Percentiles rank a stretch among this genome's conserved stretches.
Conservation (phyloP, 1,140 invertebrate genomes). For the Eriocheir sinensis region DNA sequence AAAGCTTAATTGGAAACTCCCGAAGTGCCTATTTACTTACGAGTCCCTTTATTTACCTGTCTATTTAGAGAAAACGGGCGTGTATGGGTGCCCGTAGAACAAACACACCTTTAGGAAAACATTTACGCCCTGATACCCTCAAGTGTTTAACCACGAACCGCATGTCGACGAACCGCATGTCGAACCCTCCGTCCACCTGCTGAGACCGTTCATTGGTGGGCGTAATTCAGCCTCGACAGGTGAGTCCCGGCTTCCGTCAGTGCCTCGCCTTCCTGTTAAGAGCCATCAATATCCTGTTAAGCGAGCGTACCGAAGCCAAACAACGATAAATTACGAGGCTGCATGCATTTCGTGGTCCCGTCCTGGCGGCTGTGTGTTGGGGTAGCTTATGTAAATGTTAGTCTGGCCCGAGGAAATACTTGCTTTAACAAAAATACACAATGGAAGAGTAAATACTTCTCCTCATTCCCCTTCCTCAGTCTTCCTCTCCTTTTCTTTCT, state of each 20-base stretch:
- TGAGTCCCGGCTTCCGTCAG: neutral
- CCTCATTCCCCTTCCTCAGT: neutral
- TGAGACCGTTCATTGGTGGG: neutral
- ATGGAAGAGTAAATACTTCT: slow-evolving; percentile 3
- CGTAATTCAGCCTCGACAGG: neutral
- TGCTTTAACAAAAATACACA: slow-evolving; percentile 5
- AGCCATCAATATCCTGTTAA: neutral
- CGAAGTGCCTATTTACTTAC: too few relatives aligned
- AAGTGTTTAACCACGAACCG: too few relatives aligned
- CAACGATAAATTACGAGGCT: neutral
- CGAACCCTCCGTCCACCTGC: too few relatives aligned
- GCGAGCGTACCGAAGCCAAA: neutral
- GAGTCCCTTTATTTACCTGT: too few relatives aligned
- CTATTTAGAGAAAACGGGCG: too few relatives aligned
- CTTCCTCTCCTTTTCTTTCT: neutral
- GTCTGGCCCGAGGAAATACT: neutral
- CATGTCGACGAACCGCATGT: too few relatives aligned
- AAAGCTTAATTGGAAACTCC: too few relatives aligned
- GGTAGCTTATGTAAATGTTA: neutral
- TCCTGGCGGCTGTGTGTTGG: neutral
- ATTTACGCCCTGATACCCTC: too few relatives aligned
- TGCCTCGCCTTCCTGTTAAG: neutral
- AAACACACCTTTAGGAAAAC: too few relatives aligned
- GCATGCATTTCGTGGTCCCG: neutral
- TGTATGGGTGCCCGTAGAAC: too few relatives aligned